Percentiles rank a stretch among this genome's conserved stretches.
Conservation (phyloP, 2,113 vertebrate species). For the Thunnus thynnus region DNA sequence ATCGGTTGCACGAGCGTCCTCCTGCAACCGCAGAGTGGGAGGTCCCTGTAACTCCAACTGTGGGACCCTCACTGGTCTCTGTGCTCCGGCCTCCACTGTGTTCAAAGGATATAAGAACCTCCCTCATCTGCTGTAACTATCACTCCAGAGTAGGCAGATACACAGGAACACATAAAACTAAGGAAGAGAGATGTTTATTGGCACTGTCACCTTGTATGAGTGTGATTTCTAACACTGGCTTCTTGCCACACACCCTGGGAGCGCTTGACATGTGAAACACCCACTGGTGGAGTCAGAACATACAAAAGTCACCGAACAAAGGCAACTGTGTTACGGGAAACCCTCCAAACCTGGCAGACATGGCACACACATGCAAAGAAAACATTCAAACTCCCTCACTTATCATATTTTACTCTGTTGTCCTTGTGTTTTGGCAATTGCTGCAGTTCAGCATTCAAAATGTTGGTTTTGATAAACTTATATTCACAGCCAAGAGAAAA, state of each 20-base stretch:
- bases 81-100: conserved; percentile 50
- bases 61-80: conserved; percentile 50
- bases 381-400: conserved; percentile 11
- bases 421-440: conserved; percentile 3
- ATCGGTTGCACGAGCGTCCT: conserved; percentile 51
- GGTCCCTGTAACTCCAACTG: conserved; percentile 51
- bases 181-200: conserved; percentile 60
- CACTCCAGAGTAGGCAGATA: conserved; percentile 51
- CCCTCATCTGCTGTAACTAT: conserved; percentile 40
- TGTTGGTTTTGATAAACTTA: not conserved
- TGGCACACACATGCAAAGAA: conserved; percentile 15
- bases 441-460: conserved; percentile 5
- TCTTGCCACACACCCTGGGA: conserved; percentile 37
- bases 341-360: conserved; percentile 3
- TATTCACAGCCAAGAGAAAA: conserved; percentile 15
- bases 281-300: conserved; percentile 20
- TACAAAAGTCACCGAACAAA: conserved; percentile 20
- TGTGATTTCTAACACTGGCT: conserved; percentile 48
- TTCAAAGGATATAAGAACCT: conserved; percentile 71
- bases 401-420: conserved; percentile 7
- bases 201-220: conserved; percentile 56
- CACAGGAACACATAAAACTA: conserved; percentile 46
- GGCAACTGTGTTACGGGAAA: conserved; percentile 16
- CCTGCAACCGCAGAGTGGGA: conserved; percentile 35
- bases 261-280: conserved; percentile 37